Evolutionary conservation across 2,113 vertebrate species (phyloP).

Genomic region (Phrynocephalus versicolor): DNA sequence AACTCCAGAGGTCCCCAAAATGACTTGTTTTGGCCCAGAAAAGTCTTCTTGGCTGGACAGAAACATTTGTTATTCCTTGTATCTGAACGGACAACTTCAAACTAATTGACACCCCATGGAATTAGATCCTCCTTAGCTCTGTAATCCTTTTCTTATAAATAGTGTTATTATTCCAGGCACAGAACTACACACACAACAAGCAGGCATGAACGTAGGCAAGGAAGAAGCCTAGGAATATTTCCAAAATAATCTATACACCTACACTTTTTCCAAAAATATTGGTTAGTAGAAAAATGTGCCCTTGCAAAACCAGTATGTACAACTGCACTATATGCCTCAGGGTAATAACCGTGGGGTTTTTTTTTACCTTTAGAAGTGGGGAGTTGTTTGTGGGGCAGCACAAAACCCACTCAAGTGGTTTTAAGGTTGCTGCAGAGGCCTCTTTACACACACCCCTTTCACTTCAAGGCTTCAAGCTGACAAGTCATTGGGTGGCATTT

Average conservation of each 20-base stretch:
- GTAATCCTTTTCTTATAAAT: background rate
- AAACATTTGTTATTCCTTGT: background rate
- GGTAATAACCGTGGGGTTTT: background rate
- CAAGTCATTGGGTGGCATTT: too few relatives aligned
- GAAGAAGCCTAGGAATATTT: background rate
- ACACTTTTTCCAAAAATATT: background rate
- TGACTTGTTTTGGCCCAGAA: constrained; percentile 98
- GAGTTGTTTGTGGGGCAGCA: too few relatives aligned
- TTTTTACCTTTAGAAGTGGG: background rate
- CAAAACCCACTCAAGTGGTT: too few relatives aligned
- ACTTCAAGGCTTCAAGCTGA: background rate
- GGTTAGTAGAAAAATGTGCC: background rate
- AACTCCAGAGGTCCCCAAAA: constrained; percentile 98
- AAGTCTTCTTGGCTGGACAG: constrained; percentile 92
- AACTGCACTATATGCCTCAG: background rate
- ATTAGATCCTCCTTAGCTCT: background rate
- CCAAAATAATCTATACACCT: background rate
- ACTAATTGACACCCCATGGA: background rate
- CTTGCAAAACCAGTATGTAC: background rate
- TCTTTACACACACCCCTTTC: background rate
- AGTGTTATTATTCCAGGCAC: background rate
- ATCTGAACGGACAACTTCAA: background rate
- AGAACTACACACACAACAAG: background rate
- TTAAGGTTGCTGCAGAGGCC: background rate
- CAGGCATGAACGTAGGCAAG: background rate